Base-by-base conservation (phyloP, 1,140 invertebrate genomes). In the Sycophila sp. region DNA sequence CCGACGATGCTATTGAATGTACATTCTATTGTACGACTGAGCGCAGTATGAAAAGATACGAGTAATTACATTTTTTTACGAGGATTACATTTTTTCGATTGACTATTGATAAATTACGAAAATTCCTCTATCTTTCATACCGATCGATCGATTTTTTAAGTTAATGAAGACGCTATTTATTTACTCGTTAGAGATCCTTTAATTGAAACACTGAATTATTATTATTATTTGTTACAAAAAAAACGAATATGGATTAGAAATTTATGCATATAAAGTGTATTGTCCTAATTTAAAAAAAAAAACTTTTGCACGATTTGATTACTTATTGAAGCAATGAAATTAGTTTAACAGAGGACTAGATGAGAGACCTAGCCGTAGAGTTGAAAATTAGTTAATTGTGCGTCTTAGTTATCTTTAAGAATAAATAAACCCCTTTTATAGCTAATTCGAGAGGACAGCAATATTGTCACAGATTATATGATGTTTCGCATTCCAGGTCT, bases 401-500 rank as follows among this genome's bases (percentile, higher is more conserved):
- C 55, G 53, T 56, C 55, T 40, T 58, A 24, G 55, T 58, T 60
- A 69, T 53, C 28, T 55, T 55, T 58, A 34, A 51, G 30, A 60
- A 26, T 69, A 69, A 69, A 47, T 69, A 32, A 49, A 60, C 51
- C 49, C 49, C 49, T 47, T 70, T 73, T 62, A 45, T 71, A 71
- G 68, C 56, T 65, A 13, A 73, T 38, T 42, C 51, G 68, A 73
- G 56, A 45, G 51, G 63, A 76, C 56, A 59, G 68, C 65, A 73
- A 74, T 74, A 80, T 74, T 80, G 51, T 79, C 75, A 76, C 74
- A 75, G 77, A 81, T 76, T 80, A 77, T 76, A 76, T 82, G 71
- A 75, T 81, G 77, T 81, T 82, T 83, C 77, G 79, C 45, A 81
- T 83, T 83, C 71, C 81, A 83, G 81, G 79, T 81, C 79, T 82